phyloP scores from a whole-genome alignment of 1,140 invertebrate species.

The Calycopis cecrops region DNA sequence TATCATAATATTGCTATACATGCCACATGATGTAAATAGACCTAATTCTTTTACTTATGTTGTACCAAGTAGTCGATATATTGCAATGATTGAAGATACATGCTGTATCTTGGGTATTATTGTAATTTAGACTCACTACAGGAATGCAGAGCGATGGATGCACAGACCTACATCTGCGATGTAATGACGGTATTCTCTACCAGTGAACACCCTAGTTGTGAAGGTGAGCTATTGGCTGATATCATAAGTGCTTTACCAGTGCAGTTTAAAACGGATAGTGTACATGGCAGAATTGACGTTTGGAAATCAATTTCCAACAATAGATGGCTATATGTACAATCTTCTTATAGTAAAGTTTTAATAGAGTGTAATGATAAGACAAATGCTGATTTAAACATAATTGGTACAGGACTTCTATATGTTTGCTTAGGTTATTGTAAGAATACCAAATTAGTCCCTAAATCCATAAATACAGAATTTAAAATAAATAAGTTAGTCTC shows the following conservation, averaged over 20 bases:
- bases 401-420: neutral
- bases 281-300: no score
- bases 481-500: neutral
- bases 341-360: no score
- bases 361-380: conserved; percentile 4
- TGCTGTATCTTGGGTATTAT: no score
- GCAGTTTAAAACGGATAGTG: no score
- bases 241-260: no score
- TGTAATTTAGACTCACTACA: conserved; percentile 17
- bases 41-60: no score
- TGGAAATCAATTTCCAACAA: no score
- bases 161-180: conserved; percentile 11
- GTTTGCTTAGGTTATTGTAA: conserved; percentile 5
- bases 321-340: no score
- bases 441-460: neutral
- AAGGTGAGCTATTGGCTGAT: no score
- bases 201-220: no score
- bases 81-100: conserved; percentile 25
- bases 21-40: conserved; percentile 20
- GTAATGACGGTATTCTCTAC: conserved; percentile 10
- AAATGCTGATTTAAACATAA: neutral
- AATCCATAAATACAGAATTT: neutral
- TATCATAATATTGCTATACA: conserved; percentile 26
- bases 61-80: conserved; percentile 18
- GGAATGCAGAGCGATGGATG: no score